Conservation (phyloP, 2,797 vertebrate genomes). For the Rhodeus uyekii region DNA sequence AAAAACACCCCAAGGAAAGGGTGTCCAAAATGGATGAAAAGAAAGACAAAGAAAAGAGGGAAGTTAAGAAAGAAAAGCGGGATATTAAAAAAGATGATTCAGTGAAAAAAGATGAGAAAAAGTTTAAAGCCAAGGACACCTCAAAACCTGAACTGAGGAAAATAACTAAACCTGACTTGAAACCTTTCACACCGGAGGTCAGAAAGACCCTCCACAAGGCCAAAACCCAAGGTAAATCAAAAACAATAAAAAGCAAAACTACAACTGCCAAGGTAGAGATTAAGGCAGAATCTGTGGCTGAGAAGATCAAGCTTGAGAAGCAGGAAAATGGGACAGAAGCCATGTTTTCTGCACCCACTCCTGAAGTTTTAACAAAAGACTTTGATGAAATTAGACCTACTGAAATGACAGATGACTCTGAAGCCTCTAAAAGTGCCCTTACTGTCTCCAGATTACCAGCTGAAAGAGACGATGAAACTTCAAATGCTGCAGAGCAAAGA, state of each 20-base stretch:
- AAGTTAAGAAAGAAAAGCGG: slow-evolving; percentile 88
- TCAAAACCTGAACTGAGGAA: slow-evolving; percentile 89
- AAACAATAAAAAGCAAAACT: slow-evolving; percentile 81
- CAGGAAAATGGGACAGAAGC: slow-evolving; percentile 69
- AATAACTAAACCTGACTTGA: slow-evolving; percentile 90
- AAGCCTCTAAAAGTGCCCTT: slow-evolving; percentile 51
- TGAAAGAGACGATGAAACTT: slow-evolving; percentile 41
- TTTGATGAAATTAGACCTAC: slow-evolving; percentile 81
- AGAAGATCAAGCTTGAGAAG: slow-evolving; percentile 56
- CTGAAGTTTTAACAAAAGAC: slow-evolving; percentile 91
- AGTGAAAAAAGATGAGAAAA: slow-evolving; percentile 91
- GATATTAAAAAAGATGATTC: slow-evolving; percentile 90
- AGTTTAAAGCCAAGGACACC: slow-evolving; percentile 86
- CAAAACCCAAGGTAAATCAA: slow-evolving; percentile 87
- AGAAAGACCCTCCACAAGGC: slow-evolving; percentile 95
- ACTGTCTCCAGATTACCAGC: slow-evolving; percentile 47
- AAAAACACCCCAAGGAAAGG: slow-evolving; percentile 93
- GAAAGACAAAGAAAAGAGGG: slow-evolving; percentile 97
- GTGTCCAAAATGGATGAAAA: slow-evolving; percentile 94
- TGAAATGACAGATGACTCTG: slow-evolving; percentile 53
- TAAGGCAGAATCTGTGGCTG: slow-evolving; percentile 58
- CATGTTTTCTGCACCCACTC: slow-evolving; percentile 78
- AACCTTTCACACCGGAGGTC: slow-evolving; percentile 95
- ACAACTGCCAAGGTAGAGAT: slow-evolving; percentile 60
- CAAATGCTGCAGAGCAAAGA: slow-evolving; percentile 57